Conservation (phyloP, 2,113 vertebrate species). For the Oncorhynchus masou region DNA sequence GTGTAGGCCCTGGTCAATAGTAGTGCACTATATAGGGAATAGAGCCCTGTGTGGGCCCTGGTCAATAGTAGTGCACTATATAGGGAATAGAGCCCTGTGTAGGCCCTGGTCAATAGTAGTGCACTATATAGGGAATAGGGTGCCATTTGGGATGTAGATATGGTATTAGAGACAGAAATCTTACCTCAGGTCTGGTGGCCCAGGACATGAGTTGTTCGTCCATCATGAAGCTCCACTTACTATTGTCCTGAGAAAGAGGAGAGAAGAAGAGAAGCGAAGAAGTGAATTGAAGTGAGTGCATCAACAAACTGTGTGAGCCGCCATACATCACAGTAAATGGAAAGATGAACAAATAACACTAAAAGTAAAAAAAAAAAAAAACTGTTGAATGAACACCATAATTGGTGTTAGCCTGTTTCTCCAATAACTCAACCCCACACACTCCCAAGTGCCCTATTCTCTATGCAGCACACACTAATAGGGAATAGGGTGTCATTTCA, state of each 20-base stretch:
- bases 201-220: constrained; percentile 82
- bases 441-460: no score
- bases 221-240: constrained; percentile 81
- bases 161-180: background rate
- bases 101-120: no score
- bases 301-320: background rate
- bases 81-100: no score
- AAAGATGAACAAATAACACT: background rate
- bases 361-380: background rate
- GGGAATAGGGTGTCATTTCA: no score
- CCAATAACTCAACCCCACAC: no score
- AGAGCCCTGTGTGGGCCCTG: background rate
- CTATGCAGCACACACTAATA: no score
- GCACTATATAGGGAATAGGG: background rate
- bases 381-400: background rate
- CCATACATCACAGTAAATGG: background rate
- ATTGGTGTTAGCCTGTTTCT: no score
- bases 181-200: constrained; percentile 79
- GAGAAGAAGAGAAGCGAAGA: no score
- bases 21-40: no score
- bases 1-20: no score
- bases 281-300: no score
- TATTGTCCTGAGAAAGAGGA: constrained; percentile 72
- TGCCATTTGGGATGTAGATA: background rate
- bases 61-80: no score